Evolutionary conservation across 37 sponge, comb jelly and placozoan species (phyloP), one percentile per base, ranked within the genome.

Genomic region (Chondrilla cf. caribensis): DNA sequence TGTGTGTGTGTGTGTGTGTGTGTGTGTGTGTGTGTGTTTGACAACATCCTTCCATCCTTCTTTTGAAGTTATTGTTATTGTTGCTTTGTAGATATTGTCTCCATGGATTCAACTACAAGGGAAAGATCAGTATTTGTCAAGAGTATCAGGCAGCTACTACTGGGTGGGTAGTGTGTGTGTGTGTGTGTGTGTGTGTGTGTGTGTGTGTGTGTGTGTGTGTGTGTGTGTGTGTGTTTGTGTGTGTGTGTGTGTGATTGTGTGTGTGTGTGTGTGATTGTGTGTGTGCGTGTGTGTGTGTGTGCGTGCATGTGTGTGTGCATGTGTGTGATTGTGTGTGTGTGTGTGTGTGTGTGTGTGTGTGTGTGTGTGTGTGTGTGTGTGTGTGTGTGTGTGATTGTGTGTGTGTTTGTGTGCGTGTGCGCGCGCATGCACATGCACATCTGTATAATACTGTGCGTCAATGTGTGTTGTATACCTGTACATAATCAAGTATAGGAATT

Each of bases 21-120:
- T 65, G 38, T 24, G 29, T 42, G 51, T 42, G 44, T 41, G 26
- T 41, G 25, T 65, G 51, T 58, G 64, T 62, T 9, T 62, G 24
- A 29, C 31, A 24, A n/a, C 51, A 5, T 72, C 9, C 38, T 6
- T 37, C 26, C 32, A n/a, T 25, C 15, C 58, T 36, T 14, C 70
- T 51, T 36, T 51, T 42, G 28, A 32, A 21, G 7, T 19, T 21
- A 2, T 29, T 73, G 60, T 24, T 22, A 58, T 77, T 77, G 32
- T 60, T 80, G 24, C 22, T 15, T 62, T 62, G 25, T 29, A 91
- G 92, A 33, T 58, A 51, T 11, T 91, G 88, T 58, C 57, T 87
- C 1, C 80, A 84, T 40, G 35, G 71, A 21, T 91, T 91, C 81
- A 80, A 78, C 29, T 91, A 87, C 54, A 22, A 44, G 42, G 92